A percentile compares a stretch with the other conserved stretches of the same genome.
Evolutionary conservation across 2,888 invertebrate genomes (phyloP).

Genomic region (Ophraella communa): DNA sequence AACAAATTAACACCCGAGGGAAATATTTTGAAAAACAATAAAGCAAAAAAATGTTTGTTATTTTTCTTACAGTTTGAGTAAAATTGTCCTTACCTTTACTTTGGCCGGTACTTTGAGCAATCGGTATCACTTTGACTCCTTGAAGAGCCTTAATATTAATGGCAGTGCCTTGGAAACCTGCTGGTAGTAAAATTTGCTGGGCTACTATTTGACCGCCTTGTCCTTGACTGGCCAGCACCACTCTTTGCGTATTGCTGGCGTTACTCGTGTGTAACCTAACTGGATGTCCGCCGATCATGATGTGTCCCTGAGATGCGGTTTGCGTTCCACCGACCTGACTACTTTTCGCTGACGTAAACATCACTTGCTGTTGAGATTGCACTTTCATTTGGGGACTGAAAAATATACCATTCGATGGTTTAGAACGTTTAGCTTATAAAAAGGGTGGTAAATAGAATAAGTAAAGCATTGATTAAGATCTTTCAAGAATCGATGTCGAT

Average conservation of each 20-base stretch:
- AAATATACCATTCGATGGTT: neutral
- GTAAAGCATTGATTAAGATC: too few relatives aligned
- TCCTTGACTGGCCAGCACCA: slow-evolving; percentile 65
- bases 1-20: too few relatives aligned
- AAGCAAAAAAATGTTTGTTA: too few relatives aligned
- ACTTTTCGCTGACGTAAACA: slow-evolving; percentile 47
- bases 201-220: slow-evolving; percentile 61
- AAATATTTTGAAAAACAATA: neutral
- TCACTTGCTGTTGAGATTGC: slow-evolving; percentile 54
- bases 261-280: slow-evolving; percentile 54
- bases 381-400: slow-evolving; percentile 54
- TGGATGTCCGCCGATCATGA: slow-evolving; percentile 56
- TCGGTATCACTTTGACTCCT: slow-evolving; percentile 68
- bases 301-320: slow-evolving; percentile 50
- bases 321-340: slow-evolving; percentile 38
- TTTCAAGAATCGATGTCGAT: too few relatives aligned
- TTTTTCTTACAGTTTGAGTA: too few relatives aligned
- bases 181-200: slow-evolving; percentile 68
- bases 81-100: slow-evolving; percentile 39
- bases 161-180: slow-evolving; percentile 66
- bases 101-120: slow-evolving; percentile 60
- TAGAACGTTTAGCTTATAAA: neutral
- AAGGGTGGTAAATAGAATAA: too few relatives aligned
- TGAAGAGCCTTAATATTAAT: slow-evolving; percentile 69
- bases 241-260: slow-evolving; percentile 54